phyloP scores from a whole-genome alignment of 2,113 vertebrate genomes.

The Pterocles burchelli region DNA sequence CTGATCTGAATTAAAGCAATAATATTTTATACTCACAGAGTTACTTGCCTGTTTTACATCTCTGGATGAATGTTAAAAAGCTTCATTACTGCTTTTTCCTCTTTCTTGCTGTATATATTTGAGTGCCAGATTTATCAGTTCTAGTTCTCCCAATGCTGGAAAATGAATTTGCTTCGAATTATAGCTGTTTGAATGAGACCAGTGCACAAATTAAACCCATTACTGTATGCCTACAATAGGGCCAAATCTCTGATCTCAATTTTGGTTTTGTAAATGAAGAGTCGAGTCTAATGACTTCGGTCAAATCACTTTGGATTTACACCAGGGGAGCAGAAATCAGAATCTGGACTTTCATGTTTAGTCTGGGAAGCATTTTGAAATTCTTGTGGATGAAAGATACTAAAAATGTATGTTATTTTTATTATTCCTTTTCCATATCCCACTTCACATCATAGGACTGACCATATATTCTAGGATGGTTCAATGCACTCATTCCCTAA shows the following conservation, averaged over 20 bases:
- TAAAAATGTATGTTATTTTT: slow-evolving; percentile 33
- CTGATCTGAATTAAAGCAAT: slow-evolving; percentile 33
- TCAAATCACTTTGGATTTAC: slow-evolving; percentile 44
- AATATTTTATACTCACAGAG: slow-evolving; percentile 15
- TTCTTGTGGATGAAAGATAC: slow-evolving; percentile 39
- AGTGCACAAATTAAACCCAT: slow-evolving; percentile 40
- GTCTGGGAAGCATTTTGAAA: slow-evolving; percentile 45
- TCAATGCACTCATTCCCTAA: slow-evolving; percentile 16
- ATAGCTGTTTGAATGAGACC: slow-evolving; percentile 23
- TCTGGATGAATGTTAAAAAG: slow-evolving; percentile 22
- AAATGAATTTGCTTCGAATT: slow-evolving; percentile 45
- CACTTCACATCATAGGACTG: slow-evolving; percentile 9
- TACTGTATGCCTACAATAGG: background rate
- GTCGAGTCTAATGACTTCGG: background rate
- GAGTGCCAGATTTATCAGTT: slow-evolving; percentile 45
- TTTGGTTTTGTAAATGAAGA: slow-evolving; percentile 26
- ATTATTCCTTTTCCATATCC: slow-evolving; percentile 27
- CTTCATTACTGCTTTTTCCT: background rate
- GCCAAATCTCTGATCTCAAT: slow-evolving; percentile 54
- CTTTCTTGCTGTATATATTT: background rate
- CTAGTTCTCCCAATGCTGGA: slow-evolving; percentile 12
- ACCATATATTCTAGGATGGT: background rate
- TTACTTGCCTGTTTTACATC: slow-evolving; percentile 26
- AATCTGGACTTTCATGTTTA: slow-evolving; percentile 24
- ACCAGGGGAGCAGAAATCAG: slow-evolving; percentile 26